Evolutionary conservation across 2,113 vertebrate genomes (phyloP), one percentile per base, ranked within the genome.

Genomic region (Mesocricetus auratus): DNA sequence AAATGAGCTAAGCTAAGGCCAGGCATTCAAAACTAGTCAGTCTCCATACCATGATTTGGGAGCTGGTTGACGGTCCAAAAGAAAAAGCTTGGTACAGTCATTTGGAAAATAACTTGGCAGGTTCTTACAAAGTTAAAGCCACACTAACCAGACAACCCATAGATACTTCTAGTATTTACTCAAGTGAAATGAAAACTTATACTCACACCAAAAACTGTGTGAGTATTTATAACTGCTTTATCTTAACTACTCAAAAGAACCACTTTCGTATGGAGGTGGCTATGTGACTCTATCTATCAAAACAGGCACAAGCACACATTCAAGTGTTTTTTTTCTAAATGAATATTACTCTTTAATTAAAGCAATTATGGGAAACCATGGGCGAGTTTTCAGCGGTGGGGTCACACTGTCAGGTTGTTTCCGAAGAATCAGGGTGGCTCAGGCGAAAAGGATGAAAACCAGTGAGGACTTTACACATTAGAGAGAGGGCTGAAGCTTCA

Each of bases 231-330:
- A 89, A n/a, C 21, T 83, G 22, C 45, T 95, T 88, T 82, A 58
- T 92, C n/a, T 31, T 77, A 94, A 79, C 85, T n/a, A 60, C 24
- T 47, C 9, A 8, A 93, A 95, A n/a, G 33, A 79, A 47, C 86
- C 22, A 3, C 86, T 86, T 91, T 79, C 58, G 69, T 75, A 42
- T 17, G 24, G 2, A 68, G 17, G 39, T 88, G 42, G 16, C 68
- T 53, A 77, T 21, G 17, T 12, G 13, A 88, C 58, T 82, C 4
- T 19, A 6, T 29, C 75, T 91, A 64, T 93, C 73, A 91, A 95
- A 87, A 77, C 64, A 45, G 62, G 21, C 36, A 56, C 33, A 82
- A 77, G 47, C 60, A 47, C 31, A 45, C 15, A 73, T 21, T 96
- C 45, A 45, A 86, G 86, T 95, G 47, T 33, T 75, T 93, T 93